Base-by-base conservation (phyloP, 2,888 invertebrate genomes). In the Cataglyphis albicans region DNA sequence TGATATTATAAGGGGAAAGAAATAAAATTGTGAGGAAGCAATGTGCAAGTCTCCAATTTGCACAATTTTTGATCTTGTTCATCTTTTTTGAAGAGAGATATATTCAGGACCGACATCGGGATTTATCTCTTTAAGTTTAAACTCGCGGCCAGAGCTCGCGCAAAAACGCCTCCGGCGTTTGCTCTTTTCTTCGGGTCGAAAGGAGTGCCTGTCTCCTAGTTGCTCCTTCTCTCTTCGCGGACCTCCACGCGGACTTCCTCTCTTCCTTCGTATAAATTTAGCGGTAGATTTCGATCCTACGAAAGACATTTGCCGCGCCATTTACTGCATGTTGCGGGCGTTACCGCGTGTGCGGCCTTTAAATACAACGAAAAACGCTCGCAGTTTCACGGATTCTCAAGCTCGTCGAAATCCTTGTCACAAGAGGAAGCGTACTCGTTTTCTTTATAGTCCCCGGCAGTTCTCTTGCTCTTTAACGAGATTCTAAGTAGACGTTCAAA, bases 201-300 rank as follows among this genome's bases (percentile, higher is more conserved):
- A 32, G 68, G 59, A 80, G 59, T 5, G 55, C 32, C 4, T 57
- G 12, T 52, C 25, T 25, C 25, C 25, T 25, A 25, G 32, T 21
- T n/a, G 70, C 67, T 86, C 78, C 74, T 72, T 84, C 70, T 63
- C 84, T 52, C 32, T 32, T 21, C 82, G 86, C 84, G 81, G 78
- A 78, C 57, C 70, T 78, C 70, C 59, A 55, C 25, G 29, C 18
- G 65, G 75, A 55, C 65, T 25, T 76, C 52, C 67, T 57, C 76
- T 65, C 65, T 52, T 29, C 73, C 80, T 80, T 85, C 86, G 87
- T 81, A 90, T 91, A 92, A 91, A 91, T 92, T 91, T 91, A 92
- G 91, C 90, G 87, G 84, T 80, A 85, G 81, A 86, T 72, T 67
- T 86, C 81, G 70, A 84, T 84, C 68, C 73, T 75, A 65, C 83